phyloP scores from a whole-genome alignment of 2,797 vertebrate species.

The Spinus pinus region DNA sequence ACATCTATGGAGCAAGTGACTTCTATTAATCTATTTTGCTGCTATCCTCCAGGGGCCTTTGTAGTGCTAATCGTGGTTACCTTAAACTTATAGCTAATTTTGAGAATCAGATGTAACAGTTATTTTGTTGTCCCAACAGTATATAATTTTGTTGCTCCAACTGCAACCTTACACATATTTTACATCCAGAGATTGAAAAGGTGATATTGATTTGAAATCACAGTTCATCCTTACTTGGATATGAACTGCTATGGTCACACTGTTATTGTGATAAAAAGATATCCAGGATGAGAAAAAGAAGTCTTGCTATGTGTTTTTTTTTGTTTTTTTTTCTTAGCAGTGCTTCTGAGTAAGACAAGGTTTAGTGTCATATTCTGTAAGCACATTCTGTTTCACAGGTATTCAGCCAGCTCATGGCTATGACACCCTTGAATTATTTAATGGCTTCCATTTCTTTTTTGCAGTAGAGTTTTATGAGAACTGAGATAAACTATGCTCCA shows the following conservation, averaged over 20 bases:
- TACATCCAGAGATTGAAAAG: not conserved
- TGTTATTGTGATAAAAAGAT: not conserved
- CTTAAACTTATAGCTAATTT: not conserved
- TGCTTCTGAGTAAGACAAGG: not conserved
- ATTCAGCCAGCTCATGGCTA: slow-evolving; percentile 17
- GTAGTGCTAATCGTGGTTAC: not conserved
- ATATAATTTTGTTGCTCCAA: not conserved
- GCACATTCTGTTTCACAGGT: not conserved
- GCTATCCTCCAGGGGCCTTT: not conserved
- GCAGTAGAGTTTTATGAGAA: slow-evolving; percentile 6
- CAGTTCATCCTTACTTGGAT: not conserved
- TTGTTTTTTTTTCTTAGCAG: not conserved
- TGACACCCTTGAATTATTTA: slow-evolving; percentile 56
- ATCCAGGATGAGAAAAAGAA: not conserved
- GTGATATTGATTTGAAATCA: not conserved
- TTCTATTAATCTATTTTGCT: not conserved
- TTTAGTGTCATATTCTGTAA: not conserved
- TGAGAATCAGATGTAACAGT: not conserved
- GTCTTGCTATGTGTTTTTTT: not conserved
- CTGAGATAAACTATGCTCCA: slow-evolving; percentile 4
- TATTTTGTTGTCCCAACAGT: not conserved
- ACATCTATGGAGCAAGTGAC: not conserved
- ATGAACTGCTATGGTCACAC: not conserved
- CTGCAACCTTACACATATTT: not conserved
- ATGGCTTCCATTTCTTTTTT: slow-evolving; percentile 25